Evolutionary conservation across 2,113 vertebrate genomes (phyloP).

Genomic region (Pollachius pollachius): DNA sequence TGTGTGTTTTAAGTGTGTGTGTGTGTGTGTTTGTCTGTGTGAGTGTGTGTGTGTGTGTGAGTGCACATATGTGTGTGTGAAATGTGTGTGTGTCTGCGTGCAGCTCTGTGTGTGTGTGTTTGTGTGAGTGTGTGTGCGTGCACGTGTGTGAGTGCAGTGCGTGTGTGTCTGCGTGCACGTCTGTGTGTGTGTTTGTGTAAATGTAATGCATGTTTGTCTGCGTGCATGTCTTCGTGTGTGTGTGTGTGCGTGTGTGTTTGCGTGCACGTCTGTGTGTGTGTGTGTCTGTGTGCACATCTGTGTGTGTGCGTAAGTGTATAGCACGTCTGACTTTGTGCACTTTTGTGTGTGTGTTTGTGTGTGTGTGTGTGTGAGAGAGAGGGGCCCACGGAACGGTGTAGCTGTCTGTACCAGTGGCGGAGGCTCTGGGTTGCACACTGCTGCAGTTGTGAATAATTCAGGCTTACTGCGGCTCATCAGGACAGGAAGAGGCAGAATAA

Average conservation of each 20-base stretch:
- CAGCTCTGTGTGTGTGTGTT: neutral
- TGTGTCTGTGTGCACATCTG: too few relatives aligned
- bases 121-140: neutral
- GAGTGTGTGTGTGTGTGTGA: neutral
- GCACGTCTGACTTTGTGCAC: neutral
- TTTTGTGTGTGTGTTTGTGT: neutral
- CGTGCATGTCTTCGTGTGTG: too few relatives aligned
- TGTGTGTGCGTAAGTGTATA: neutral
- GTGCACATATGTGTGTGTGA: neutral
- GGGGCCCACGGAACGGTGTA: slow-evolving; percentile 41
- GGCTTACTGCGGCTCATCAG: slow-evolving; percentile 59
- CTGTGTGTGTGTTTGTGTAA: neutral
- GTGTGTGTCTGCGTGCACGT: neutral
- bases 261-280: too few relatives aligned
- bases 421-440: slow-evolving; percentile 32
- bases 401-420: slow-evolving; percentile 29
- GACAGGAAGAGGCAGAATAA: slow-evolving; percentile 37
- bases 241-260: too few relatives aligned
- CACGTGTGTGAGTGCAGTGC: neutral
- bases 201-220: neutral
- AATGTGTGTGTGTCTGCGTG: neutral
- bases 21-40: neutral
- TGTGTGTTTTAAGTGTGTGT: neutral
- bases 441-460: slow-evolving; percentile 67
- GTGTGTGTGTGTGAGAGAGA: neutral